phyloP scores from a whole-genome alignment of 1,140 invertebrate species.

The Oedothorax gibbosus region DNA sequence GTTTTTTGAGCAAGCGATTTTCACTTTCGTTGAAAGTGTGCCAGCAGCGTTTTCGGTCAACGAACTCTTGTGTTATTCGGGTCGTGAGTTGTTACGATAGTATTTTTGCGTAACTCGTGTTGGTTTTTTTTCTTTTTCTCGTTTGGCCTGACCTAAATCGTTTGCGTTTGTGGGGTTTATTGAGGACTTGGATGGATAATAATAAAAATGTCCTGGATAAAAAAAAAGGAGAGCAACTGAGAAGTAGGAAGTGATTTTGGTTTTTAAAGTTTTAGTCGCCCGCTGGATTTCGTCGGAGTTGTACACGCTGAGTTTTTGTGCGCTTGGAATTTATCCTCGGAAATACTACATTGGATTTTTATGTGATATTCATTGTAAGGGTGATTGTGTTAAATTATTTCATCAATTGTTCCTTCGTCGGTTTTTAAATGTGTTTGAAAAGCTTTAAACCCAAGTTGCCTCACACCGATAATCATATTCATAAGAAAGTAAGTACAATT shows the following conservation, averaged over 20 bases:
- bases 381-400: neutral
- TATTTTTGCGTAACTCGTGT: conserved; percentile 49
- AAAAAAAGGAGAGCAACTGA: conserved; percentile 19
- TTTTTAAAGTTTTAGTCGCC: conserved; percentile 3
- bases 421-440: conserved; percentile 44
- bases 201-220: conserved; percentile 37
- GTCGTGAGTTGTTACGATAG: conserved; percentile 19
- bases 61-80: conserved; percentile 29
- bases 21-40: conserved; percentile 63
- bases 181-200: conserved; percentile 50
- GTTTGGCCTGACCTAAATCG: conserved; percentile 61
- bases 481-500: conserved; percentile 12
- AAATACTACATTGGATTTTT: neutral
- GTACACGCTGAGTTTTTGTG: conserved; percentile 24
- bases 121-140: neutral
- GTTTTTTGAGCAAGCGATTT: conserved; percentile 38
- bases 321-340: neutral
- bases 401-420: neutral
- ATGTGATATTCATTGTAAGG: neutral
- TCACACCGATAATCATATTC: conserved; percentile 7
- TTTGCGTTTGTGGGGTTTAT: conserved; percentile 41
- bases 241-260: conserved; percentile 49
- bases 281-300: conserved; percentile 13
- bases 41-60: conserved; percentile 40
- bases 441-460: conserved; percentile 35